Base-by-base conservation (phyloP, 1,140 invertebrate genomes). In the Parapsyche elsis region DNA sequence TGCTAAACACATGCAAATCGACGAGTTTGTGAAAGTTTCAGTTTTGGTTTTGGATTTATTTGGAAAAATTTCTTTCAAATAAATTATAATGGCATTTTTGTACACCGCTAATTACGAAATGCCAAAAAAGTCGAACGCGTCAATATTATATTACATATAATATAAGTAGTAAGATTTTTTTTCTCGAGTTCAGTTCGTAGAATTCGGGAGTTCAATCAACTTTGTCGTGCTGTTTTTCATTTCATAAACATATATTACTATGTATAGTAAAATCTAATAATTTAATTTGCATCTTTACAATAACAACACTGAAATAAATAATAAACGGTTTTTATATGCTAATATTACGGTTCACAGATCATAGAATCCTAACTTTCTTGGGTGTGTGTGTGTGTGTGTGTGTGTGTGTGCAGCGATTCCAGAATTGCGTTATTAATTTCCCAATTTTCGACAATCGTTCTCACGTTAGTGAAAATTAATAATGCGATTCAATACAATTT, bases 181-280 rank as follows among this genome's bases (percentile, higher is more conserved):
- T 67, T 67, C 24, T 67, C 0, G 5, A 26, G 30, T 38, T 7
- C 30, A 38, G 30, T 7, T 38, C 30, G 30, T 38, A 23, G 59
- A 67, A 23, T 67, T 23, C 26, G 12, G 19, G 26, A 67, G 64
- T 67, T 67, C 64, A 67, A 67, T 67, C 64, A 67, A 67, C 64
- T 67, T 23, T 0, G 5, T 26, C 24, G 64, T 23, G 49, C 10
- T 53, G 12, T 53, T 53, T 53, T 53, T 53, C 12, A 53, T 53
- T 53, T 53, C 2, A 38, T 38, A 38, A 38, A 38, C 30, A 38
- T 38, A 38, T 7, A 1, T 1, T 38, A 38, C 7, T 38, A 38
- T 38, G 30, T 38, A 38, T 38, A 38, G 16, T 61, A 16, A 61
- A 61, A 61, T 61, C 16, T 21, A 21, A 19, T 61, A 21, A 61